Evolutionary conservation across 2,797 vertebrate genomes (phyloP), one percentile per base, ranked within the genome.

Genomic region (Pitangus sulphuratus): DNA sequence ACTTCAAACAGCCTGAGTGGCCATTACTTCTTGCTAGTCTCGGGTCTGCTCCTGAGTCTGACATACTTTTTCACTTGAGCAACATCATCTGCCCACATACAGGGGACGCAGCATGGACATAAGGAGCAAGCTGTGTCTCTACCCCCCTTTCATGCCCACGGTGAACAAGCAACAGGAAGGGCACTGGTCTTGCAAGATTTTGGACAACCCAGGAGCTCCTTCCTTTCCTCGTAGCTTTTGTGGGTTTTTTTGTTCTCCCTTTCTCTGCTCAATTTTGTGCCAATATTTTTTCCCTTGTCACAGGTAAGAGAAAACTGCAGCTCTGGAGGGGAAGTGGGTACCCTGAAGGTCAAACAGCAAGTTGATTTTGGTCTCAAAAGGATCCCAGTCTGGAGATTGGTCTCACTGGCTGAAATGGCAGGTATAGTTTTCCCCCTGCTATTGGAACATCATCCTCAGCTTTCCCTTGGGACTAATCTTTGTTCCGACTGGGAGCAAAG

Each of bases 101-200:
- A 65, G 22, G 30, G 21, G 8, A 22, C n/a, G 4, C 24, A 72
- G 24, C 12, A 47, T 0, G 0, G 28, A 30, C 12, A 16, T 58
- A 31, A 78, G 50, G 16, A 86, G 14, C 6, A 44, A 57, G 11
- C 17, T 72, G 35, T 8, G 12, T 61, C 54, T 88, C 70, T 18
- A 20, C 3, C 1, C 5, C 1, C 62, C 17, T 45, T 26, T 65
- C 0, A 0, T 48, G 24, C 19, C 53, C 15, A 20, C 20, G 48
- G 28, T 11, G 5, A 12, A 47, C 51, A 4, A 48, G 40, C n/a
- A 66, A 13, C 25, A 88, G 60, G 33, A 66, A 51, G 17, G 12
- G 3, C 37, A 40, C 5, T 58, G 19, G 22, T 30, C 14, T 64
- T 33, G 40, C 9, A 90, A 62, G 22, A 31, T 60, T 70, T 84